Conservation (phyloP, 2,113 vertebrate species). For the Oryzias melastigma region DNA sequence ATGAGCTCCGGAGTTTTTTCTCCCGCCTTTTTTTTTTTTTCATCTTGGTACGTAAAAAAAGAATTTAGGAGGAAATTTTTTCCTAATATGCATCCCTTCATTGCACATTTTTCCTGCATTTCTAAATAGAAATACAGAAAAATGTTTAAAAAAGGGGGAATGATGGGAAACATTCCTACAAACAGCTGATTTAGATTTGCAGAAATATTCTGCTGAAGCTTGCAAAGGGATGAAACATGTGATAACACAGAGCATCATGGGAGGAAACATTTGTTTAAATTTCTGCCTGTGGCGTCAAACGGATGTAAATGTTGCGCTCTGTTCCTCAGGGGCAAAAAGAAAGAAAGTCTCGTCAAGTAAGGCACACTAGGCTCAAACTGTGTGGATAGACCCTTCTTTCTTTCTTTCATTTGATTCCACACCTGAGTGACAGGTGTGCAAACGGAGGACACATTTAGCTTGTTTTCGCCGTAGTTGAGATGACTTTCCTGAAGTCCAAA, state of each 20-base stretch:
- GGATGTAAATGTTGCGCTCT: slow-evolving; percentile 65
- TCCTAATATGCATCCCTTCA: slow-evolving; percentile 30
- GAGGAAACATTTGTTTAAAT: slow-evolving; percentile 66
- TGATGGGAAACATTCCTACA: slow-evolving; percentile 55
- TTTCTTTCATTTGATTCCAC: slow-evolving; percentile 33
- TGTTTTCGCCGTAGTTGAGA: no score
- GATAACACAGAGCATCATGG: slow-evolving; percentile 21
- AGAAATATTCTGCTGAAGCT: slow-evolving; percentile 37
- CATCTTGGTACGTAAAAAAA: neutral
- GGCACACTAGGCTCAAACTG: slow-evolving; percentile 56
- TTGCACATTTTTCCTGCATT: slow-evolving; percentile 26
- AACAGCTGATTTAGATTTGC: slow-evolving; percentile 70
- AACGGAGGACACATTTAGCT: no score
- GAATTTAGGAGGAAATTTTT: neutral
- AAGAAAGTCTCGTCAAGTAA: slow-evolving; percentile 60
- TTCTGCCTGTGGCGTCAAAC: slow-evolving; percentile 55
- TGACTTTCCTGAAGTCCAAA: no score
- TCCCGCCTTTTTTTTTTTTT: slow-evolving; percentile 23
- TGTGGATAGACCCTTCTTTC: slow-evolving; percentile 56
- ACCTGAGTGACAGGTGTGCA: slow-evolving; percentile 55
- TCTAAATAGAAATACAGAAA: slow-evolving; percentile 71
- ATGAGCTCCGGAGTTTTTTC: slow-evolving; percentile 32
- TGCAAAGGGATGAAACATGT: slow-evolving; percentile 22
- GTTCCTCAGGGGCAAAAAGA: slow-evolving; percentile 47
- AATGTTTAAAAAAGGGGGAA: slow-evolving; percentile 61